These are phyloP conservation scores for Pyxicephalus adspersus DNA, from an alignment of 2,113 vertebrate genomes.

Conservation along the genomic window DNA sequence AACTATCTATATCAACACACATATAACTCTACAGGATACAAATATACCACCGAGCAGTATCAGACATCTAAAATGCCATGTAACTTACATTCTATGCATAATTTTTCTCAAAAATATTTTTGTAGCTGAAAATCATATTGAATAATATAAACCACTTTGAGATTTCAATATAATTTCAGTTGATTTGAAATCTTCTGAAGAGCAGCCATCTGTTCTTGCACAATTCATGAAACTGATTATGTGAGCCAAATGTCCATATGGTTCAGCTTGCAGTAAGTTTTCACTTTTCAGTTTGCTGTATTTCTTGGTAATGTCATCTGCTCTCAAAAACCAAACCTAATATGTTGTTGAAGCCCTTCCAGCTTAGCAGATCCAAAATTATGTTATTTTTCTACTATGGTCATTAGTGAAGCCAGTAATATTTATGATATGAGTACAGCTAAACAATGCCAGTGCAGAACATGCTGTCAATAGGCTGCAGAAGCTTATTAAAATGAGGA, in stretches of 20 bases:
- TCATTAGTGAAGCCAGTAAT: too few relatives aligned
- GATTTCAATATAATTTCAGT: constrained; percentile 29
- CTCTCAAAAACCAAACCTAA: neutral
- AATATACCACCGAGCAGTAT: too few relatives aligned
- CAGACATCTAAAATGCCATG: too few relatives aligned
- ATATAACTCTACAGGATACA: too few relatives aligned
- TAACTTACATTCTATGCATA: too few relatives aligned
- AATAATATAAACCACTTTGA: constrained; percentile 11
- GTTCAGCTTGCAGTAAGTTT: neutral
- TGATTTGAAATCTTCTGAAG: constrained; percentile 32
- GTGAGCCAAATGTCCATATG: constrained; percentile 28
- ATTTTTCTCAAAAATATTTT: constrained; percentile 1
- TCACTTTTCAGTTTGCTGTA: constrained; percentile 10
- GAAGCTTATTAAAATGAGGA: too few relatives aligned
- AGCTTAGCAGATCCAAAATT: neutral
- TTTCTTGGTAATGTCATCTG: neutral
- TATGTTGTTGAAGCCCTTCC: neutral
- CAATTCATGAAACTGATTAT: constrained; percentile 17
- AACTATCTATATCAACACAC: too few relatives aligned
- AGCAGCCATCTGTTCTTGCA: constrained; percentile 17
- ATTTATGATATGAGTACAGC: too few relatives aligned
- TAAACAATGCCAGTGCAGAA: too few relatives aligned
- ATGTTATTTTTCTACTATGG: neutral
- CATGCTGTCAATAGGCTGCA: too few relatives aligned
- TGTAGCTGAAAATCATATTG: constrained; percentile 19